Percentiles rank a stretch among this genome's conserved stretches.
Conservation (phyloP, 2,888 invertebrate genomes). For the Anoplius nigerrimus region DNA sequence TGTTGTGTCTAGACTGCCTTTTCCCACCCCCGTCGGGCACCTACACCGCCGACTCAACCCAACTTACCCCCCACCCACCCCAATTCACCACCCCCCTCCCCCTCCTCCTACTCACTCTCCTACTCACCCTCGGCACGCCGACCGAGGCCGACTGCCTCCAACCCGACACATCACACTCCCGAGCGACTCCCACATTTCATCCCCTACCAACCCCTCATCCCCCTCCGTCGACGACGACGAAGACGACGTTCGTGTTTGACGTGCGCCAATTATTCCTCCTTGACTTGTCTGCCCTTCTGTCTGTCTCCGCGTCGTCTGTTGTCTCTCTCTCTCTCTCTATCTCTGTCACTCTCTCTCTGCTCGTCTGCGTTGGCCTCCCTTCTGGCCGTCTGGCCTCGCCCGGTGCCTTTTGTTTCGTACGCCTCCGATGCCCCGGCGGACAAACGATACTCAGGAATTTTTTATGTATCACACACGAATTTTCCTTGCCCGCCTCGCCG, state of each 20-base stretch:
- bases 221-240: slow-evolving; percentile 1
- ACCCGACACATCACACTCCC: slow-evolving; percentile 30
- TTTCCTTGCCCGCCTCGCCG: too few species aligned
- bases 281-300: slow-evolving; percentile 7
- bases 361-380: not conserved
- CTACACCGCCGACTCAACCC: slow-evolving; percentile 26
- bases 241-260: slow-evolving; percentile 30
- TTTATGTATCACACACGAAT: too few species aligned
- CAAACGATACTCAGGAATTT: too few species aligned
- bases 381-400: not conserved
- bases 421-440: too few species aligned
- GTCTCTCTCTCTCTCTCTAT: not conserved
- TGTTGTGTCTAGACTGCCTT: slow-evolving; percentile 69
- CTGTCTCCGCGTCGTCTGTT: slow-evolving; percentile 6
- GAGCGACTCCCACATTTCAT: slow-evolving; percentile 23
- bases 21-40: slow-evolving; percentile 36
- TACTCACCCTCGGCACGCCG: slow-evolving; percentile 28
- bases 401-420: too few species aligned
- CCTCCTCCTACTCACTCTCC: slow-evolving; percentile 35
- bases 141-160: slow-evolving; percentile 31
- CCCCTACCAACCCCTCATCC: slow-evolving; percentile 19
- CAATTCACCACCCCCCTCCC: slow-evolving; percentile 41
- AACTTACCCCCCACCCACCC: slow-evolving; percentile 21
- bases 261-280: slow-evolving; percentile 52
- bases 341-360: not conserved